phyloP scores from a whole-genome alignment of 2,888 invertebrate species.

The Tinea trinotella region DNA sequence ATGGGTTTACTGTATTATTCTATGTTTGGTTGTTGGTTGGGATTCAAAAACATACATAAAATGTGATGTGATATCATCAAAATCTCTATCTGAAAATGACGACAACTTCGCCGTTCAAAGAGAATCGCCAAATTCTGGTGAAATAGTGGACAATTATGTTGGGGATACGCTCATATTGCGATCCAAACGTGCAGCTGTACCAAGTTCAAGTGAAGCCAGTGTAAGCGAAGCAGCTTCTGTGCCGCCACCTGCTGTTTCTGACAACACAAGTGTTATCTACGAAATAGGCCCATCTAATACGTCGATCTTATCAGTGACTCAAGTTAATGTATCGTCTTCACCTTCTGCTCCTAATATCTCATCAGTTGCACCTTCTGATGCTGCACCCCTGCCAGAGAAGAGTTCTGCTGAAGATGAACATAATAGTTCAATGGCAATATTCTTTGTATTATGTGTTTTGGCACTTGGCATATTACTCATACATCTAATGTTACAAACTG shows the following conservation, averaged over 20 bases:
- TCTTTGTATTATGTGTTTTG: slow-evolving; percentile 96
- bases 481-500: slow-evolving; percentile 94
- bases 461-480: slow-evolving; percentile 95
- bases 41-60: background rate
- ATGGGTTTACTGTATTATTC: background rate
- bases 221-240: slow-evolving; percentile 10
- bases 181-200: slow-evolving; percentile 1
- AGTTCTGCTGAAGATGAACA: slow-evolving; percentile 96
- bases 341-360: slow-evolving; percentile 42
- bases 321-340: slow-evolving; percentile 48
- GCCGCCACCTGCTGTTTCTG: background rate
- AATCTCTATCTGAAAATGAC: background rate
- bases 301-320: slow-evolving; percentile 41
- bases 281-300: slow-evolving; percentile 48
- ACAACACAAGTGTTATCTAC: slow-evolving; percentile 37
- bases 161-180: background rate
- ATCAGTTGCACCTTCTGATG: slow-evolving; percentile 77
- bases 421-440: slow-evolving; percentile 96
- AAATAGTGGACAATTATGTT: background rate
- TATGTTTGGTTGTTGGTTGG: background rate
- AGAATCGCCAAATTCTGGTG: background rate
- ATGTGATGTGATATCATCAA: background rate
- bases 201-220: slow-evolving; percentile 19
- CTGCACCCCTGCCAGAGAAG: slow-evolving; percentile 87
- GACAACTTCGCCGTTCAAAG: background rate